Percentiles rank a stretch among this genome's conserved stretches.
phyloP scores from a whole-genome alignment of 2,888 invertebrate genomes.

The Arrhopalites spinosus region DNA sequence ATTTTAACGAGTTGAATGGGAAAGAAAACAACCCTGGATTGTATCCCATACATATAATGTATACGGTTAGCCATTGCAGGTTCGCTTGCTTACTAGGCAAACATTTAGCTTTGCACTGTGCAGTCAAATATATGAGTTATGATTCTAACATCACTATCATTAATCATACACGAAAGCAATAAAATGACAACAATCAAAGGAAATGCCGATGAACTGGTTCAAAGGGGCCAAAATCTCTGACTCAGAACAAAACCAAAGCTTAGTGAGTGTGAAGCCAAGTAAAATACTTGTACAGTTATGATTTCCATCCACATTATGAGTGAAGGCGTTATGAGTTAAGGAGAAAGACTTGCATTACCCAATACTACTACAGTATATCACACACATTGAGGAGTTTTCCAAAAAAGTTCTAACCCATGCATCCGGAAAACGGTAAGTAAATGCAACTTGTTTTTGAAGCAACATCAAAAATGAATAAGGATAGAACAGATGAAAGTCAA shows the following conservation, averaged over 20 bases:
- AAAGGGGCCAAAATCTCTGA: slow-evolving; percentile 9
- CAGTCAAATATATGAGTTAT: slow-evolving; percentile 48
- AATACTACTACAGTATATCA: background rate
- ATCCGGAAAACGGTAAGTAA: background rate
- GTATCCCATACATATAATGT: background rate
- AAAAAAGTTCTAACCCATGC: background rate
- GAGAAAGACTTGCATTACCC: background rate
- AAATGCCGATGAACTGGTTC: slow-evolving; percentile 36
- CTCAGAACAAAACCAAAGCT: slow-evolving; percentile 20
- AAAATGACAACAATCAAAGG: slow-evolving; percentile 42
- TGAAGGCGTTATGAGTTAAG: too few species aligned
- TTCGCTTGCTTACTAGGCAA: background rate
- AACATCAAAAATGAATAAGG: background rate
- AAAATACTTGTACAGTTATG: background rate
- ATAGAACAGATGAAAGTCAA: slow-evolving; percentile 9
- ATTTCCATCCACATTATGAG: background rate
- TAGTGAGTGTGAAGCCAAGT: slow-evolving; percentile 7
- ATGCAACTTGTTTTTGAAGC: background rate
- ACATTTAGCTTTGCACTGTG: slow-evolving; percentile 3
- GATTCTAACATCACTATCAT: slow-evolving; percentile 54
- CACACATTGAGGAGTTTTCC: background rate
- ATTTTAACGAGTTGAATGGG: too few species aligned
- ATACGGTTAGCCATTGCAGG: background rate
- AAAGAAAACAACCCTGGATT: background rate
- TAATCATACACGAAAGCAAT: slow-evolving; percentile 51